These are phyloP conservation scores for Drosophila gaucha DNA, from an alignment of 2,888 invertebrate genomes.

Conservation along the genomic window DNA sequence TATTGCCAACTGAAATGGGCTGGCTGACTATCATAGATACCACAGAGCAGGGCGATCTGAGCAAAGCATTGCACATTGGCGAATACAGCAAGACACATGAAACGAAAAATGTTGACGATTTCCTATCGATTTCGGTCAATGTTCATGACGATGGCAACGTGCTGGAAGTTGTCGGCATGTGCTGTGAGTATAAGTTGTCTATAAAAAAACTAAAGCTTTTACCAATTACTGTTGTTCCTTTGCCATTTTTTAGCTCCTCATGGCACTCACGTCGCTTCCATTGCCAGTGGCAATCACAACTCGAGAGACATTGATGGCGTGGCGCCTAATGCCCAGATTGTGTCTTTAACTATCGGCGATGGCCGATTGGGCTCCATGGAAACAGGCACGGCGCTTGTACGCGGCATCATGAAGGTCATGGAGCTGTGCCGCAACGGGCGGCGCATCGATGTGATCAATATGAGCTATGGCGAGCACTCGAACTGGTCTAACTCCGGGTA, in stretches of 20 bases:
- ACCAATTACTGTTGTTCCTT: slow-evolving; percentile 7
- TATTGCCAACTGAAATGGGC: slow-evolving; percentile 95
- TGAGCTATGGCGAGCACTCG: slow-evolving; percentile 98
- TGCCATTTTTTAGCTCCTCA: slow-evolving; percentile 90
- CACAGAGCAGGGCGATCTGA: slow-evolving; percentile 89
- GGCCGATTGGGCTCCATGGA: slow-evolving; percentile 97
- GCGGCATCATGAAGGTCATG: slow-evolving; percentile 96
- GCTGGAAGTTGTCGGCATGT: slow-evolving; percentile 96
- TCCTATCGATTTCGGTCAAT: slow-evolving; percentile 95
- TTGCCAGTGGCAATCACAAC: slow-evolving; percentile 95
- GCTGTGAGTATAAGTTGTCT: slow-evolving; percentile 88
- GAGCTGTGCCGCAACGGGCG: slow-evolving; percentile 87
- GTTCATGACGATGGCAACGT: slow-evolving; percentile 95
- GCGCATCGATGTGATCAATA: slow-evolving; percentile 95
- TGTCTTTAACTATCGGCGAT: slow-evolving; percentile 97
- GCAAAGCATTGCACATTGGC: slow-evolving; percentile 91
- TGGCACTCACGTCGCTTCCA: slow-evolving; percentile 98
- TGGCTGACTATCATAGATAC: slow-evolving; percentile 88
- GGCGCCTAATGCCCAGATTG: slow-evolving; percentile 97
- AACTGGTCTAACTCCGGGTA: slow-evolving; percentile 96
- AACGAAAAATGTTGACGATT: slow-evolving; percentile 92
- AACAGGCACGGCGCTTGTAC: slow-evolving; percentile 95
- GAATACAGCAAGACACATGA: slow-evolving; percentile 93
- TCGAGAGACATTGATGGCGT: slow-evolving; percentile 95
- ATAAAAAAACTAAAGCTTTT: neutral